Percentiles rank a stretch among this genome's conserved stretches.
Conservation (phyloP, 2,888 invertebrate species). For the Ormyrus rosae region DNA sequence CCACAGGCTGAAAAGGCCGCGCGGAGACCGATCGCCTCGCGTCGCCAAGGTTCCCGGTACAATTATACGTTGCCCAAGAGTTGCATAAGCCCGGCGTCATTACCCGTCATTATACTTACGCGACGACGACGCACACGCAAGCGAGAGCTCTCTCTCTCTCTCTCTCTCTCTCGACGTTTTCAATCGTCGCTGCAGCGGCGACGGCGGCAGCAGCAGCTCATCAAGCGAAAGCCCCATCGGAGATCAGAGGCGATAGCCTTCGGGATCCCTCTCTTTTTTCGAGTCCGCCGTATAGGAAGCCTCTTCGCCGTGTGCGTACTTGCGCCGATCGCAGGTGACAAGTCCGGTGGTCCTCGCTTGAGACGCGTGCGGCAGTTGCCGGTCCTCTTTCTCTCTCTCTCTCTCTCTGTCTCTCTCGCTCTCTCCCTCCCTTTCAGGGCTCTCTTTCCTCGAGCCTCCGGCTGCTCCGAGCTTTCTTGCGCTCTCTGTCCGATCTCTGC, state of each 20-base stretch:
- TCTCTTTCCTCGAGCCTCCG: neutral
- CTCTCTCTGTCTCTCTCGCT: neutral
- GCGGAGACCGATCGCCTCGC: too few species aligned
- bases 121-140: conserved; percentile 40
- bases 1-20: too few species aligned
- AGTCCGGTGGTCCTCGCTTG: conserved; percentile 71
- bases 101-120: conserved; percentile 52
- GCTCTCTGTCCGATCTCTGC: neutral
- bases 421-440: neutral
- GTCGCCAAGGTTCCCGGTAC: conserved; percentile 18
- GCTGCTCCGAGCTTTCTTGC: too few species aligned
- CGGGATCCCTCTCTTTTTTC: conserved; percentile 61
- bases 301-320: neutral
- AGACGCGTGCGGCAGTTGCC: conserved; percentile 1
- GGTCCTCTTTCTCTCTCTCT: neutral
- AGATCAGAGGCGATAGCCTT: conserved; percentile 65
- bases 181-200: too few species aligned
- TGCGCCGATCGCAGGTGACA: conserved; percentile 71
- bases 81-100: conserved; percentile 45
- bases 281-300: conserved; percentile 16
- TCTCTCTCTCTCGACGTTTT: neutral
- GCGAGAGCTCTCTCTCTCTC: conserved; percentile 10
- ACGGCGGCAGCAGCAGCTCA: conserved; percentile 1
- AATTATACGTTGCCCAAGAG: conserved; percentile 21
- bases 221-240: conserved; percentile 14